A percentile compares a stretch with the other conserved stretches of the same genome.
Conservation (phyloP, 2,113 vertebrate genomes). For the Anser cygnoides region DNA sequence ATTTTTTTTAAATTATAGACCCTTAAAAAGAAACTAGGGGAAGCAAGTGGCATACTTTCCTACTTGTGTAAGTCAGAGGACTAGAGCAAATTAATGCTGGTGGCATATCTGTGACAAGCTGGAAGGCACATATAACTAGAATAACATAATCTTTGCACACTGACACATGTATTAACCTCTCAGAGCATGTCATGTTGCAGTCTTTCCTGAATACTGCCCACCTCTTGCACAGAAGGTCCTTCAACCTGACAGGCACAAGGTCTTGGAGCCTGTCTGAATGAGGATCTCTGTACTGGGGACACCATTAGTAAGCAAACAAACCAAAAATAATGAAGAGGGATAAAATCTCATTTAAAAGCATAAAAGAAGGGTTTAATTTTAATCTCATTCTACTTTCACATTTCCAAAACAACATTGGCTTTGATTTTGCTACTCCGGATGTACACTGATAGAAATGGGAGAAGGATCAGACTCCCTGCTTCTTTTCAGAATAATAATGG, state of each 20-base stretch:
- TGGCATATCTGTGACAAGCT: background rate
- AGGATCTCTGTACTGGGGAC: background rate
- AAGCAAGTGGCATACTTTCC: conserved; percentile 18
- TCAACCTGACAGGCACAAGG: background rate
- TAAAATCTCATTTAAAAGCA: background rate
- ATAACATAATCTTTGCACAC: background rate
- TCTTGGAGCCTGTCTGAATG: background rate
- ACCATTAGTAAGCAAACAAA: background rate
- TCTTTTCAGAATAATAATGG: conserved; percentile 22
- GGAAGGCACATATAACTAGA: background rate
- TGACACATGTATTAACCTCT: background rate
- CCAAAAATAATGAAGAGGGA: background rate
- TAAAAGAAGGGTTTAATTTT: background rate
- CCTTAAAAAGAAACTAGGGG: background rate
- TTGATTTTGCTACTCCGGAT: conserved; percentile 48
- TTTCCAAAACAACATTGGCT: conserved; percentile 11
- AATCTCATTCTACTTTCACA: conserved; percentile 20
- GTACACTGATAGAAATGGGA: background rate
- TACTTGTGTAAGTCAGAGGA: background rate
- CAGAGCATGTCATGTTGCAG: background rate
- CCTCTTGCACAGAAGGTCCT: background rate
- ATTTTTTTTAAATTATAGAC: background rate
- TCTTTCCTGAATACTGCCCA: background rate
- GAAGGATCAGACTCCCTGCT: conserved; percentile 10
- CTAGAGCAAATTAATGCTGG: background rate